These are phyloP conservation scores for Nemoura dubitans DNA, from an alignment of 2,888 invertebrate genomes.

Conservation along the genomic window DNA sequence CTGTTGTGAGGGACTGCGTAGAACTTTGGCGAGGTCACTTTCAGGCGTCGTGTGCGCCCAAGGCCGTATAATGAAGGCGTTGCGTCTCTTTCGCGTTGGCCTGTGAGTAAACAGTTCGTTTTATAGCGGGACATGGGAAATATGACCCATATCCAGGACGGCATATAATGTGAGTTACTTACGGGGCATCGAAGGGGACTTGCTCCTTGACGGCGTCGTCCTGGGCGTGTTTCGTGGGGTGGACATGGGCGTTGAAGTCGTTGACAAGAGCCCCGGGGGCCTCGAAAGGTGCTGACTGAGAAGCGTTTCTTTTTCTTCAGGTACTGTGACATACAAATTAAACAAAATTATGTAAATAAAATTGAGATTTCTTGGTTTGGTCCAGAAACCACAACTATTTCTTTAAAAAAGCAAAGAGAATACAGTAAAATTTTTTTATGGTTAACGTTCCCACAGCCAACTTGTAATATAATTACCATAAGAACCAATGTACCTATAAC, in stretches of 20 bases:
- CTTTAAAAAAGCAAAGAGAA: no score
- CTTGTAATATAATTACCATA: no score
- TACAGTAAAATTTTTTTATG: no score
- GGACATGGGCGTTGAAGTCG: constrained; percentile 71
- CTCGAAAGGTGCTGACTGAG: constrained; percentile 74
- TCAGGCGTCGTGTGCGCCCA: constrained; percentile 53
- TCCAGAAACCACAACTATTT: no score
- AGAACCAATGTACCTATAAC: no score
- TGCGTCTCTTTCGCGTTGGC: constrained; percentile 40
- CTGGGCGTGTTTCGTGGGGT: constrained; percentile 66
- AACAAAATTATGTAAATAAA: neutral
- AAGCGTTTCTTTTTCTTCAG: constrained; percentile 82
- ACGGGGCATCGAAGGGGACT: constrained; percentile 69
- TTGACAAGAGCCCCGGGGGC: constrained; percentile 73
- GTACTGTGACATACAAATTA: constrained; percentile 65
- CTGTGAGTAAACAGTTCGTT: constrained; percentile 22
- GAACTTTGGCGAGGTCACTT: constrained; percentile 75
- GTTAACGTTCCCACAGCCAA: no score
- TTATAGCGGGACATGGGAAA: no score
- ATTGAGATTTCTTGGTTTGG: neutral
- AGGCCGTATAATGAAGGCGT: constrained; percentile 51
- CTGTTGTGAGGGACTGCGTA: constrained; percentile 86
- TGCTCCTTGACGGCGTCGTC: constrained; percentile 74
- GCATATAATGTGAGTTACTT: constrained; percentile 50
- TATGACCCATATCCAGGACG: no score